phyloP scores from a whole-genome alignment of 2,113 vertebrate genomes.

The Microtus ochrogaster region DNA sequence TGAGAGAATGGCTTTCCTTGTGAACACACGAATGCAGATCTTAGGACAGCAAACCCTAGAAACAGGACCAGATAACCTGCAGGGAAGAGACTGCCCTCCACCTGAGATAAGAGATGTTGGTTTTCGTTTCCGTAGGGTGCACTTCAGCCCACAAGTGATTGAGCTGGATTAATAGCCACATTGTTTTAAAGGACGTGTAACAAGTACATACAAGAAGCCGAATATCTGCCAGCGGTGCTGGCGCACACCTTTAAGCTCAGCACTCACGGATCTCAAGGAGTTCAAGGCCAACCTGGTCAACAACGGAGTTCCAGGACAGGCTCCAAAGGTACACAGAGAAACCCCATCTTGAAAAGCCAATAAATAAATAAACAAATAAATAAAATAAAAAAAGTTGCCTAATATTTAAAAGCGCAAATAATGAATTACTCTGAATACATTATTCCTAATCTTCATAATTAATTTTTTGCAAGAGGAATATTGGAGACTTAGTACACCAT shows the following conservation, averaged over 20 bases:
- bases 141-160: neutral
- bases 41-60: neutral
- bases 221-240: neutral
- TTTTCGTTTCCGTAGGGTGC: neutral
- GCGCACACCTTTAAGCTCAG: neutral
- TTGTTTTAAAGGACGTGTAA: conserved; percentile 29
- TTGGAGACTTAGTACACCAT: neutral
- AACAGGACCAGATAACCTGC: neutral
- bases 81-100: neutral
- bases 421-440: conserved; percentile 3
- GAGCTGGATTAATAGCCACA: neutral
- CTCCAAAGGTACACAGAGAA: neutral
- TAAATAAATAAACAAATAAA: neutral
- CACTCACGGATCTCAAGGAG: fast-evolving
- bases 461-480: conserved; percentile 2
- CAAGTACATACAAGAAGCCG: neutral
- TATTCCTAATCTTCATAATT: conserved; percentile 28
- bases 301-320: neutral
- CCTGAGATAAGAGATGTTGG: neutral
- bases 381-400: neutral
- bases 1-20: neutral
- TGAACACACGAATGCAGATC: neutral
- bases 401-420: neutral
- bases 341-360: neutral
- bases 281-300: neutral